phyloP scores from a whole-genome alignment of 2,113 vertebrate genomes.

The Toxotes chatareus region DNA sequence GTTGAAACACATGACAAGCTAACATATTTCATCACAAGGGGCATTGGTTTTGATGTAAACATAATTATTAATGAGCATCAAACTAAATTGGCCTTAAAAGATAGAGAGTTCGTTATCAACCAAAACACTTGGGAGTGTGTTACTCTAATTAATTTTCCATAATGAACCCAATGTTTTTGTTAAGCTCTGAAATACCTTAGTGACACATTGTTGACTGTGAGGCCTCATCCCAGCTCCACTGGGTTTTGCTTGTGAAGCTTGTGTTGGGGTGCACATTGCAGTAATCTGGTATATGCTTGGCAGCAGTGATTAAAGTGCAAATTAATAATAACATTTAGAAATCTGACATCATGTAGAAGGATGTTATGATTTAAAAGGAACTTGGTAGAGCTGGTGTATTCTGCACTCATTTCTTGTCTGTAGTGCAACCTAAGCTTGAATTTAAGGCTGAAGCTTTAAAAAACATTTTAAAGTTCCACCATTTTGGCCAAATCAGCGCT shows the following conservation, averaged over 20 bases:
- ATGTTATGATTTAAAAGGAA: neutral
- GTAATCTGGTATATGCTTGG: conserved; percentile 6
- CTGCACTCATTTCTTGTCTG: neutral
- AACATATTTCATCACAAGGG: conserved; percentile 74
- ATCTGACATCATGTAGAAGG: neutral
- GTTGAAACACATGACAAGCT: conserved; percentile 41
- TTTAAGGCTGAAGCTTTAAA: neutral
- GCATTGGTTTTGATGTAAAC: conserved; percentile 84
- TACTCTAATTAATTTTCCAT: conserved; percentile 87
- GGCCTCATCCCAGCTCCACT: conserved; percentile 64
- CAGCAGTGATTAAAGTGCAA: conserved; percentile 2
- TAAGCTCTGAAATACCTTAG: conserved; percentile 80
- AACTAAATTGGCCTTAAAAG: conserved; percentile 83
- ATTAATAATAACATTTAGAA: conserved; percentile 36
- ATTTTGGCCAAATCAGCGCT: conserved; percentile 34
- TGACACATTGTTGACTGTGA: conserved; percentile 80
- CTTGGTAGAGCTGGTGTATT: neutral
- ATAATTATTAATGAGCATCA: conserved; percentile 83
- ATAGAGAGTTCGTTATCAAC: conserved; percentile 86
- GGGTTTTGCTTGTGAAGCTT: conserved; percentile 33
- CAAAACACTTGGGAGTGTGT: conserved; percentile 84
- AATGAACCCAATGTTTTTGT: conserved; percentile 84
- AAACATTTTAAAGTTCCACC: conserved; percentile 18
- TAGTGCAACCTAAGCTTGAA: neutral
- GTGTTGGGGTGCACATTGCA: conserved; percentile 8